Evolutionary conservation across 2,888 invertebrate genomes (phyloP), one percentile per base, ranked within the genome.

Genomic region (Pimpla rufipes): DNA sequence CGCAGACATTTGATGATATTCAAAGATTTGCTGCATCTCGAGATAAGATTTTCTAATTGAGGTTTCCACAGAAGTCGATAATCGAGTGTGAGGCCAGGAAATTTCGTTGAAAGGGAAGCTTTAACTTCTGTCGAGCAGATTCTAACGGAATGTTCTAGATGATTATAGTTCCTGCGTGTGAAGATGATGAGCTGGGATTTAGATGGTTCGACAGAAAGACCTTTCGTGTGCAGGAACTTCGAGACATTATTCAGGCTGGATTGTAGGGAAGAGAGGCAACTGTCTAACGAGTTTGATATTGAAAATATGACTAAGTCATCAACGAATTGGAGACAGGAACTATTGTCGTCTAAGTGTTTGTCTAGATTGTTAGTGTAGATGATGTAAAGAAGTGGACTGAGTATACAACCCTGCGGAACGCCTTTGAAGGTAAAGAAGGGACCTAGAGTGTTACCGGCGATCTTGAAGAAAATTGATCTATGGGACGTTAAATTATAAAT

Each of bases 161-260:
- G 55, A 50, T 42, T 13, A 40, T 23, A 59, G 7, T 10, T n/a
- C 10, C 37, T 55, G 23, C 16, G 21, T 1, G 47, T 11, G 16
- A 78, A 70, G n/a, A 70, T 42, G 0, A 78, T 47, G 1, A 79
- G 7, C 7, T 79, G 45, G 0, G 57, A 62, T 64, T 79, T 79
- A 16, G 68, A 57, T 0, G 79, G 79, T 23, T 62, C 35, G 4
- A 71, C 42, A n/a, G 55, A 57, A 1, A 79, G 37, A 10, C 66
- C 55, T n/a, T 40, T 40, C n/a, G n/a, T n/a, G n/a, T n/a, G n/a
- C n/a, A n/a, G n/a, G n/a, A n/a, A n/a, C n/a, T n/a, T n/a, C n/a
- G 10, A 29, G 13, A 64, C 37, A 13, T 16, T 50, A 23, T 62
- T 71, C 6, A 37, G n/a, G 6, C 13, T 29, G 6, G 18, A 21